These are phyloP conservation scores for Thymallus thymallus DNA, from an alignment of 2,113 vertebrate genomes.

Conservation along the genomic window DNA sequence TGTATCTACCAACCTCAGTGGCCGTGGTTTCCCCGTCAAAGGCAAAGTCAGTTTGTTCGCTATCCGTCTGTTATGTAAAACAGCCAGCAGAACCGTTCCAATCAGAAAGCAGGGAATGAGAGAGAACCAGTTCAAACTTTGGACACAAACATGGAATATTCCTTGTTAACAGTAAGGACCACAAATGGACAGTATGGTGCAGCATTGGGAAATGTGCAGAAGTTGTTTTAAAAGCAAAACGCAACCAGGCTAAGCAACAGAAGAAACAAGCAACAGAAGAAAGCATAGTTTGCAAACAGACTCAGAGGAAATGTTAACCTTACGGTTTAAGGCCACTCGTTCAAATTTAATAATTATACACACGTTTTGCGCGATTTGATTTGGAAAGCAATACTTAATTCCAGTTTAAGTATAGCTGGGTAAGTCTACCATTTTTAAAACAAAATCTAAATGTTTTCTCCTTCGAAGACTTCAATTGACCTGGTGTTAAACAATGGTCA, in stretches of 20 bases:
- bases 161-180: not conserved
- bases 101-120: constrained; percentile 76
- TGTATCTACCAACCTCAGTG: constrained; percentile 86
- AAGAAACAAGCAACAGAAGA: constrained; percentile 52
- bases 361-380: not conserved
- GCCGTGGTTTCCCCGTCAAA: constrained; percentile 91
- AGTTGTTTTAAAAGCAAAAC: not conserved
- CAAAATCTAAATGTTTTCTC: not conserved
- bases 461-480: not conserved
- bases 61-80: constrained; percentile 85
- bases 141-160: not conserved
- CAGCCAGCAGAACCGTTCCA: constrained; percentile 65
- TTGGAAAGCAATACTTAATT: not conserved
- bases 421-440: not conserved
- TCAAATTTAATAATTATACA: not conserved
- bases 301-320: constrained; percentile 69
- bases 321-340: constrained; percentile 3
- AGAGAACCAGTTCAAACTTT: constrained; percentile 24
- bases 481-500: constrained; percentile 75
- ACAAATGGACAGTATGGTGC: constrained; percentile 55
- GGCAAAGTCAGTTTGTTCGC: constrained; percentile 90
- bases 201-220: not conserved
- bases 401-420: not conserved
- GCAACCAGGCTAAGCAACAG: constrained; percentile 22
- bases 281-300: constrained; percentile 58